Base-by-base conservation (phyloP, 2,113 vertebrate genomes). In the Mungos mungo region DNA sequence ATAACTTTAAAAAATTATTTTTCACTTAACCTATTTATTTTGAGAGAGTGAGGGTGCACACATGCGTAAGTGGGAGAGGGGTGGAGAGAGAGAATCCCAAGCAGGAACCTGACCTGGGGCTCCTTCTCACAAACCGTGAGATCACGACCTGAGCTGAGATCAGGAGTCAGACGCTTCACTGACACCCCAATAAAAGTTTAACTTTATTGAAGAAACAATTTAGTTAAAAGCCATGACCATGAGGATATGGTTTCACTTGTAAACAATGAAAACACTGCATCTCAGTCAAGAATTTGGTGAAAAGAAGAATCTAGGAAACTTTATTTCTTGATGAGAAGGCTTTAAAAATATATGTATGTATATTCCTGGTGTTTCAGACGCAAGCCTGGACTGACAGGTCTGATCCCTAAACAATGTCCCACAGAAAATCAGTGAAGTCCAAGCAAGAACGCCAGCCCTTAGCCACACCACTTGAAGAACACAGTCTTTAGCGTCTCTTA, bases 191-290 rank as follows among this genome's bases (percentile, higher is more conserved):
- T 50, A 50, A 91, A 97, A 97, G 94, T 90, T 95, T 91, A 96
- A 97, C 96, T 97, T 96, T 91, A 97, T 89, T 90, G 74, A 98
- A 97, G 96, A 98, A 98, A 98, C 89, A 93, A 93, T 97, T 97
- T 95, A 87, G 72, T 95, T 98, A 98, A 98, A 98, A 98, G 95
- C 96, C 95, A 68, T 85, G 95, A 91, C 93, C 82, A 76, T 68
- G 31, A 45, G 74, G 97, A 94, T 96, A 52, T 27, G 91, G 88
- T 93, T 92, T 80, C 94, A 93, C 82, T 97, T 96, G 19, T 98
- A 98, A 96, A 97, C 98, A 95, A 66, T 95, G 60, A 93, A 97
- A 52, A 69, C 74, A 87, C 33, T 63, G 35, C 5, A 25, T 96
- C 68, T 88, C 65, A 7, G 83, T 41, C 21, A 83, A n/a, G 81